Conservation (phyloP, 2,888 invertebrate genomes). For the Cephus spinipes region DNA sequence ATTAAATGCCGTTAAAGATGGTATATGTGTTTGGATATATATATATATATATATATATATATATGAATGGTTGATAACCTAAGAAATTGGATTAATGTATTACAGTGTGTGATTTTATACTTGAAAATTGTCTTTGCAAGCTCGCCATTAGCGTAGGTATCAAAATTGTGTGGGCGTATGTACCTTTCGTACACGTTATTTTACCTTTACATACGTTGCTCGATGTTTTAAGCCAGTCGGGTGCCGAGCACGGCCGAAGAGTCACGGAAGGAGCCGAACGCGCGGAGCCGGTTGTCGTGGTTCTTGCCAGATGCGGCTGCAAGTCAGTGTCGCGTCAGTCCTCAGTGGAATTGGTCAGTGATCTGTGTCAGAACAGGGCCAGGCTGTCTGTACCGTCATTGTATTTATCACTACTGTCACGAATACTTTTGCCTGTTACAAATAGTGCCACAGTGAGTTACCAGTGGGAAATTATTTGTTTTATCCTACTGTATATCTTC, state of each 20-base stretch:
- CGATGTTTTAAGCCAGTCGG: background rate
- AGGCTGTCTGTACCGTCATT: slow-evolving; percentile 5
- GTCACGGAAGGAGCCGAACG: slow-evolving; percentile 10
- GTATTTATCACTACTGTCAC: slow-evolving; percentile 2
- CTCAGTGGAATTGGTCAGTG: slow-evolving; percentile 57
- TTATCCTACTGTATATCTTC: slow-evolving; percentile 38
- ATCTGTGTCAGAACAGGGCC: slow-evolving; percentile 51
- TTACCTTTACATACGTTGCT: slow-evolving; percentile 1
- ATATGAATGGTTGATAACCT: background rate
- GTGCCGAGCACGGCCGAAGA: slow-evolving; percentile 37
- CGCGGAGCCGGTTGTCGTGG: slow-evolving; percentile 47
- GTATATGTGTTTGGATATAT: background rate
- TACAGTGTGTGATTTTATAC: background rate
- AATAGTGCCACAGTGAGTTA: slow-evolving; percentile 45
- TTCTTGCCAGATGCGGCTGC: slow-evolving; percentile 27
- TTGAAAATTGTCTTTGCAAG: slow-evolving; percentile 3
- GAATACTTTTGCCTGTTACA: slow-evolving; percentile 21
- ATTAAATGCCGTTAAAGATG: background rate
- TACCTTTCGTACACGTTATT: slow-evolving; percentile 21
- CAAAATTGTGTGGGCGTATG: slow-evolving; percentile 20
- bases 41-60: background rate
- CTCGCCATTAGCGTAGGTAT: slow-evolving; percentile 19
- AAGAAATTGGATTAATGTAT: background rate
- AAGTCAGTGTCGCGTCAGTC: slow-evolving; percentile 61
- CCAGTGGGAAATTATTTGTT: slow-evolving; percentile 41